Conservation (phyloP, 1,140 invertebrate species). For the Cherax quadricarinatus region DNA sequence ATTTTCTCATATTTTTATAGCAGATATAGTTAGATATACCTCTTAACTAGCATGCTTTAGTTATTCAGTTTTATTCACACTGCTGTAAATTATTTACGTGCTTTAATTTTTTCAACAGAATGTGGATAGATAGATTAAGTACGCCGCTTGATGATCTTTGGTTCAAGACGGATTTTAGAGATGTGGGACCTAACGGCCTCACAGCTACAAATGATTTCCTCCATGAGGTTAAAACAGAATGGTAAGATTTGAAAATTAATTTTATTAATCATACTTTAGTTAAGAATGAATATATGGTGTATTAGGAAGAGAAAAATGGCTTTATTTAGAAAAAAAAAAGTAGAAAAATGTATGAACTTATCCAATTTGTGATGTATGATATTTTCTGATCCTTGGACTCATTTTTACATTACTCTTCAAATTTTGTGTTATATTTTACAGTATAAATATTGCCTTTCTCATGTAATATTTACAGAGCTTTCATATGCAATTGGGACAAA, state of each 20-base stretch:
- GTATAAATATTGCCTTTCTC: too few species aligned
- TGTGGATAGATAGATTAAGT: constrained; percentile 68
- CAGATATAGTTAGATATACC: too few species aligned
- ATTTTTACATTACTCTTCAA: too few species aligned
- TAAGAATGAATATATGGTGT: neutral
- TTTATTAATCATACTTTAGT: neutral
- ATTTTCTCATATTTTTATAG: too few species aligned
- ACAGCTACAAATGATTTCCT: constrained; percentile 69
- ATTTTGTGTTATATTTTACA: too few species aligned
- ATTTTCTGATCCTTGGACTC: too few species aligned
- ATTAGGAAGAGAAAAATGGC: neutral
- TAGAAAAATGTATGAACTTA: too few species aligned
- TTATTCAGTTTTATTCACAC: too few species aligned
- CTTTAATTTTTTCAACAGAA: constrained; percentile 28
- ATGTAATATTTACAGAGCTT: too few species aligned
- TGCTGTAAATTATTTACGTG: neutral
- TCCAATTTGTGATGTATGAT: too few species aligned
- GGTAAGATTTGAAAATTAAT: constrained; percentile 40
- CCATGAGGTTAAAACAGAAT: constrained; percentile 71
- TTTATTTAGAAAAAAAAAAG: too few species aligned
- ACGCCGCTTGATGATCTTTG: constrained; percentile 61
- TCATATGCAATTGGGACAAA: too few species aligned
- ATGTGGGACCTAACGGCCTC: constrained; percentile 66
- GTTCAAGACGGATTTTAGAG: constrained; percentile 67
- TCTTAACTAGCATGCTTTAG: neutral